phyloP scores from a whole-genome alignment of 2,113 vertebrate species.

The Nothocercus nigrocapillus region DNA sequence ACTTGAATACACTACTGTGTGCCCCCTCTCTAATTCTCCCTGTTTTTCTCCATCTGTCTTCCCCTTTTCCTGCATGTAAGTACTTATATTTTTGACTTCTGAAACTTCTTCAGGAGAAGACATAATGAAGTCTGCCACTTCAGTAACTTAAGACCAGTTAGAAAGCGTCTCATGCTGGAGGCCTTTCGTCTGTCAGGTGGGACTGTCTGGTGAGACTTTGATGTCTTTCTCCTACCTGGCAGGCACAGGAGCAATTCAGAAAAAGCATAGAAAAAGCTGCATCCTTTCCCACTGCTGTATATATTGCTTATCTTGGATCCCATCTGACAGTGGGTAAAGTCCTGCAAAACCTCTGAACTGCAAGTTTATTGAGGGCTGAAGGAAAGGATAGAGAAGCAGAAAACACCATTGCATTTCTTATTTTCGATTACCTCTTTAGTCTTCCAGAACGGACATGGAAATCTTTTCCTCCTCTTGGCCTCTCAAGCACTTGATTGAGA shows the following conservation, averaged over 20 bases:
- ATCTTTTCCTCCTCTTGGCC: neutral
- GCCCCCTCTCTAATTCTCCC: neutral
- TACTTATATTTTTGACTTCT: neutral
- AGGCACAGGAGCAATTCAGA: neutral
- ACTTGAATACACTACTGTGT: neutral
- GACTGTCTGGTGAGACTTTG: neutral
- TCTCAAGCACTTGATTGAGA: neutral
- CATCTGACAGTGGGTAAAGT: neutral
- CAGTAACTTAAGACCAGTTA: too few species aligned
- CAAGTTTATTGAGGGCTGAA: neutral
- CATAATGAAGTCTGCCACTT: neutral
- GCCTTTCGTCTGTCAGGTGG: too few species aligned
- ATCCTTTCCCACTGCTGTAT: neutral
- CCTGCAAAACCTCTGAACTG: neutral
- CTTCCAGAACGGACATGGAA: neutral
- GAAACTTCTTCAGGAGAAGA: neutral
- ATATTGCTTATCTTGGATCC: neutral
- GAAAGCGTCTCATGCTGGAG: neutral
- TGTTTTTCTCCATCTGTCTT: neutral
- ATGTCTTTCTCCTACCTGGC: neutral
- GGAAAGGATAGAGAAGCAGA: neutral
- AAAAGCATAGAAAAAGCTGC: neutral
- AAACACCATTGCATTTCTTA: neutral
- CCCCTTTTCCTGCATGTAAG: neutral
- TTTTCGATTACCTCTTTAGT: neutral